These are phyloP conservation scores for Ectemnius cavifrons DNA, from an alignment of 2,888 invertebrate genomes.

Conservation along the genomic window DNA sequence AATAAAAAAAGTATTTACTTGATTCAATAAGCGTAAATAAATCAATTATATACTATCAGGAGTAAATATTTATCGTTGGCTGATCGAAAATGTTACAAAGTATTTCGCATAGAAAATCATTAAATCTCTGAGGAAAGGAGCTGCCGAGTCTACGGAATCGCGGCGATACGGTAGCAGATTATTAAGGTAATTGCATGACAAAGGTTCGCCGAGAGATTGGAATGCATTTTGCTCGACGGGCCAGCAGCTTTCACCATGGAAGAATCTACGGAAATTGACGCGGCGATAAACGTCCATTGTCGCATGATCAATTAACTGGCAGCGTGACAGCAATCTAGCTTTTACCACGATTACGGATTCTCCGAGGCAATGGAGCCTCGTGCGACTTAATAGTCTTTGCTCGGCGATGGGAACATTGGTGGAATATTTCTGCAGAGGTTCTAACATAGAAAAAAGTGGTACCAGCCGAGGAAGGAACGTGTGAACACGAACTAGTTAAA, in stretches of 20 bases:
- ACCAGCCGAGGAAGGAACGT: neutral
- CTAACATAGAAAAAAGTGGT: no score
- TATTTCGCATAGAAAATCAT: no score
- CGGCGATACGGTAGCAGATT: conserved; percentile 47
- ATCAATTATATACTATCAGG: neutral
- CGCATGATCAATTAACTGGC: conserved; percentile 41
- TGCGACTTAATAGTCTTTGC: neutral
- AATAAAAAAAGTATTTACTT: neutral
- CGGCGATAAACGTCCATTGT: conserved; percentile 44
- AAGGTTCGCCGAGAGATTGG: conserved; percentile 38
- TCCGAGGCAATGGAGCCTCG: neutral
- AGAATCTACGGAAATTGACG: conserved; percentile 12
- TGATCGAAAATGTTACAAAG: no score
- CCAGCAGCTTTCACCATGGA: conserved; percentile 64
- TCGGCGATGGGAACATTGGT: no score
- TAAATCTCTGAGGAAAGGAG: conserved; percentile 30
- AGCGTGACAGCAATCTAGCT: conserved; percentile 30
- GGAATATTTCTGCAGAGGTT: no score
- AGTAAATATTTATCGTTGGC: no score
- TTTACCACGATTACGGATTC: conserved; percentile 25
- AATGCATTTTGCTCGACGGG: conserved; percentile 66
- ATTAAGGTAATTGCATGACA: conserved; percentile 59
- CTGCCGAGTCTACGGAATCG: conserved; percentile 22
- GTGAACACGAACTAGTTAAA: neutral
- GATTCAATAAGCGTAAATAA: neutral